Conservation (phyloP, 2,888 invertebrate species). For the Tethea ocularis region DNA sequence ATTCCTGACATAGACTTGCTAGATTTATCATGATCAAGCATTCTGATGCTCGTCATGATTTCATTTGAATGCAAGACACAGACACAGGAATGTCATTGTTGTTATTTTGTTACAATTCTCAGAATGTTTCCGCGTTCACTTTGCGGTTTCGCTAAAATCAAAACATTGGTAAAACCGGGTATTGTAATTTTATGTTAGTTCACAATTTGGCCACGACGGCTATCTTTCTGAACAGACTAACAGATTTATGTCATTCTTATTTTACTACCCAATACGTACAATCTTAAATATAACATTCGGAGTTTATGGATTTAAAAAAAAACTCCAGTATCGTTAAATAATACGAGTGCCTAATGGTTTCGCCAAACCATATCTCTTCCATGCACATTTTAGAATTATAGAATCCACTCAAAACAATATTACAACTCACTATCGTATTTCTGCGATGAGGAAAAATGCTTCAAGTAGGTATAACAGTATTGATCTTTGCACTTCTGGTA, state of each 20-base stretch:
- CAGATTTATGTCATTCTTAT: no score
- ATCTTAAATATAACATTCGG: no score
- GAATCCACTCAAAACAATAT: background rate
- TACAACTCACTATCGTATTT: background rate
- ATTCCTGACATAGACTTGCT: background rate
- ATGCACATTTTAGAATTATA: no score
- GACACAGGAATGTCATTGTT: background rate
- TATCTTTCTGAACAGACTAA: no score
- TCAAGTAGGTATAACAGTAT: background rate
- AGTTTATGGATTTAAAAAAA: no score
- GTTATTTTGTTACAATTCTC: background rate
- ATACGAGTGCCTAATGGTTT: no score
- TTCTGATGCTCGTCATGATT: background rate
- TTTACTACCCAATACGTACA: no score
- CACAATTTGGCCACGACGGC: no score
- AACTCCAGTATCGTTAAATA: no score
- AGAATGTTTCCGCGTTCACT: background rate
- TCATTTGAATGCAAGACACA: background rate
- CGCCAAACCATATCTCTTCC: no score
- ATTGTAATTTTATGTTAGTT: background rate
- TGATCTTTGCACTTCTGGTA: background rate
- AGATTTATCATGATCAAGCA: background rate
- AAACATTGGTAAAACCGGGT: background rate
- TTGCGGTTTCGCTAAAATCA: background rate
- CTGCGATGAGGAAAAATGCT: background rate